Evolutionary conservation across 2,797 vertebrate genomes (phyloP).

Genomic region (Falco novaeseelandiae): DNA sequence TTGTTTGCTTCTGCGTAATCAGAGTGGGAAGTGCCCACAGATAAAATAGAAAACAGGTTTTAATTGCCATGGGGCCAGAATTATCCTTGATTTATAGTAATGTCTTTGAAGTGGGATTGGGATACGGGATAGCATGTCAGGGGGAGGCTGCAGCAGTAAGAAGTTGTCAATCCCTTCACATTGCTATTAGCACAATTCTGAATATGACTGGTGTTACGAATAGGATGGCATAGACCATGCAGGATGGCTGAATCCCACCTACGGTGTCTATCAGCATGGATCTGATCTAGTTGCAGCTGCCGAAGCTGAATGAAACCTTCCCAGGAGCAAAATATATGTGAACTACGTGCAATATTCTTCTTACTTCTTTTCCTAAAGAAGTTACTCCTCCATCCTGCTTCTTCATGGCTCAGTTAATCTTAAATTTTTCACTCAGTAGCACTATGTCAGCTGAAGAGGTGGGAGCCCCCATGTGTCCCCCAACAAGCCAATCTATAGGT

Average conservation of each 20-base stretch:
- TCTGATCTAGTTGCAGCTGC: not conserved
- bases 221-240: not conserved
- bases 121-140: not conserved
- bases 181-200: not conserved
- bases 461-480: fast-evolving
- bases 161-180: fast-evolving
- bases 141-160: not conserved
- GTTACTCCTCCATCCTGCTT: not conserved
- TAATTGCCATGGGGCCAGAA: not conserved
- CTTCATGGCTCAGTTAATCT: not conserved
- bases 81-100: not conserved
- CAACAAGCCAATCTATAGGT: not conserved
- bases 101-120: not conserved
- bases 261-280: not conserved
- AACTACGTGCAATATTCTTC: not conserved
- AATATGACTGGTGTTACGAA: not conserved
- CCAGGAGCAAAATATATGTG: not conserved
- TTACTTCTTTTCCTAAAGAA: not conserved
- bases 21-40: not conserved
- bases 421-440: not conserved
- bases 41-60: not conserved
- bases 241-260: not conserved
- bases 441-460: not conserved
- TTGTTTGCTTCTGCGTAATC: not conserved
- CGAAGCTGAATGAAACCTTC: not conserved